Base-by-base conservation (phyloP, 2,888 invertebrate genomes). In the Agrotis puta region DNA sequence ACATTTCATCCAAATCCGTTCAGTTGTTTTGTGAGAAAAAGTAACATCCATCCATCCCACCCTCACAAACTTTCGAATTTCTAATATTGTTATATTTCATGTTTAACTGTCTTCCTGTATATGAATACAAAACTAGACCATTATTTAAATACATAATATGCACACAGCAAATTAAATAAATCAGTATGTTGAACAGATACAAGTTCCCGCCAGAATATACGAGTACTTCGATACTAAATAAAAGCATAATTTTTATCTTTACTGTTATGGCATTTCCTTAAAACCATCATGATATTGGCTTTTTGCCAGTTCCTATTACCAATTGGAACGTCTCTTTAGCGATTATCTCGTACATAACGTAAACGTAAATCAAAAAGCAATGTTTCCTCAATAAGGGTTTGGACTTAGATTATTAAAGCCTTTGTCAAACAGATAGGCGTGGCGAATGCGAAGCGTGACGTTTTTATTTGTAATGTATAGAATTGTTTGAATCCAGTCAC, bases 161-260 rank as follows among this genome's bases (percentile, higher is more conserved):
- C 39, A 54, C 39, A 18, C n/a, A 56, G 13, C 2, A 39, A 63
- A 64, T 62, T 64, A 64, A 73, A 64, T 62, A 73, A 64, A 73
- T 64, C 14, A 13, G 18, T 20, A 56, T n/a, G 18, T 54, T 16
- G 24, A 61, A 58, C 24, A 22, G 3, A 33, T 39, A 24, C 18
- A 18, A 54, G 43, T 61, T 53, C 59, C 71, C 58, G 50, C 20
- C 0, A 54, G 11, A 51, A 13, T 51, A 48, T 45, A 47, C n/a
- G n/a, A n/a, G n/a, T n/a, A n/a, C 66, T 71, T 33, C 22, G 33
- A 54, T 67, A 57, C 24, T 20, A 57, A 61, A 71, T 56, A 47
- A 64, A 64, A 56, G 9, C 16, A 27, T 50, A 54, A 39, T 70
- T 62, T 27, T 39, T 56, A 33, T 61, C 22, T 64, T 61, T 64